Evolutionary conservation across 53 echinoderm and acorn worm genomes (phyloP).

Genomic region (Astropecten irregularis): DNA sequence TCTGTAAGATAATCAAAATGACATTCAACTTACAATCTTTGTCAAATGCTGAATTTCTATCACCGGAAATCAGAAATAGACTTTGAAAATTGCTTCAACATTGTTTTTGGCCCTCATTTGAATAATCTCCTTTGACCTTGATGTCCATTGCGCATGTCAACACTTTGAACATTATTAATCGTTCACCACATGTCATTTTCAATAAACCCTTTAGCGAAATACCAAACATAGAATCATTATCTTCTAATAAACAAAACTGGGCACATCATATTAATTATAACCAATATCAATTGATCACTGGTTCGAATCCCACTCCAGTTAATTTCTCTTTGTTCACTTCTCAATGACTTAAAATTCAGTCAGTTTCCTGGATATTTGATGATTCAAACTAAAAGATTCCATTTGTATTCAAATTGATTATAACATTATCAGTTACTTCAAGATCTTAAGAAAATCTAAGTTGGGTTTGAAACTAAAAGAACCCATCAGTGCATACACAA

Average conservation of each 20-base stretch:
- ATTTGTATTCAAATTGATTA: background rate
- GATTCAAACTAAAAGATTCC: background rate
- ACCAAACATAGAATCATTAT: too few relatives aligned
- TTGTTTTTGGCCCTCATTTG: background rate
- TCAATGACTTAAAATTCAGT: too few relatives aligned
- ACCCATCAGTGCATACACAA: too few relatives aligned
- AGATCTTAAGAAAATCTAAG: too few relatives aligned
- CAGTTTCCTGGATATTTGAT: too few relatives aligned
- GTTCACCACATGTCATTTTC: too few relatives aligned
- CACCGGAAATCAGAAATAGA: background rate
- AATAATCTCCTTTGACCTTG: background rate
- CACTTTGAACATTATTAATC: background rate
- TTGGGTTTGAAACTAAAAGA: too few relatives aligned
- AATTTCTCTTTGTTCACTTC: too few relatives aligned
- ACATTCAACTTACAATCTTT: background rate
- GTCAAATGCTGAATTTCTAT: background rate
- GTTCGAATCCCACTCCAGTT: too few relatives aligned
- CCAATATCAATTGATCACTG: background rate
- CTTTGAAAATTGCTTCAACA: background rate
- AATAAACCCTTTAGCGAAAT: too few relatives aligned
- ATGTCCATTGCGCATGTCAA: background rate
- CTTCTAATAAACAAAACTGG: too few relatives aligned
- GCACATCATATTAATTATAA: background rate
- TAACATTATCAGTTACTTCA: background rate
- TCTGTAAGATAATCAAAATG: background rate